These are phyloP conservation scores for Haplotaxodon microlepis DNA, from an alignment of 2,113 vertebrate genomes.

Conservation along the genomic window DNA sequence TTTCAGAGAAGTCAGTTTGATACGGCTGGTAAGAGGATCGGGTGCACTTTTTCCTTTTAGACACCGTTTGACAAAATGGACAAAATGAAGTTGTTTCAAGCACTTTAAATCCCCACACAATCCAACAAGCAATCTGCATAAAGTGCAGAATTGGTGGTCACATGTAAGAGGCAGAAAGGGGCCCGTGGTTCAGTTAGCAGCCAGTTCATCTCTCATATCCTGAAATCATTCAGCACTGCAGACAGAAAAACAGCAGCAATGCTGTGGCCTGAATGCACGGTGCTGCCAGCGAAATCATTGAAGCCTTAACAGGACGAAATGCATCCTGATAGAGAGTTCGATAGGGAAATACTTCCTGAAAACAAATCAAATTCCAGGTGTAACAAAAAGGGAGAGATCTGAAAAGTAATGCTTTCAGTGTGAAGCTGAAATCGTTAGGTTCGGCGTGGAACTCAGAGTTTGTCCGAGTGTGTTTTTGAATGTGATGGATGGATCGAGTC, in stretches of 20 bases:
- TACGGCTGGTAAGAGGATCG: not conserved
- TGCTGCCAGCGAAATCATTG: not conserved
- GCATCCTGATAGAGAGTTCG: not conserved
- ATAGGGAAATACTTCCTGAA: conserved; percentile 18
- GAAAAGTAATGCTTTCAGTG: not conserved
- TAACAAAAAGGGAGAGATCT: not conserved
- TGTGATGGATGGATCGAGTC: conserved; percentile 32
- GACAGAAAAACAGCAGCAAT: not conserved
- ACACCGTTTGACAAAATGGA: not conserved
- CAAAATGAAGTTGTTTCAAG: not conserved
- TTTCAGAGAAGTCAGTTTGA: not conserved
- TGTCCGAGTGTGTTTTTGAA: conserved; percentile 6
- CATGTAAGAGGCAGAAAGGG: fast-evolving
- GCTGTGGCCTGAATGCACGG: not conserved
- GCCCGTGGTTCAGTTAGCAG: not conserved
- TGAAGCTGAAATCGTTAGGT: not conserved
- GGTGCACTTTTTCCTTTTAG: not conserved
- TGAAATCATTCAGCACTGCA: not conserved
- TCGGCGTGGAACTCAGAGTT: not conserved
- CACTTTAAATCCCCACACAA: not conserved
- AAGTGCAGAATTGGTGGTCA: not conserved
- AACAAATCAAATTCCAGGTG: not conserved
- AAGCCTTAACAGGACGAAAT: not conserved
- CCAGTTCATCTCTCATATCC: not conserved
- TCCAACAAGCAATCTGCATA: not conserved